phyloP scores from a whole-genome alignment of 2,888 invertebrate genomes.

The Stegophylla sp. region DNA sequence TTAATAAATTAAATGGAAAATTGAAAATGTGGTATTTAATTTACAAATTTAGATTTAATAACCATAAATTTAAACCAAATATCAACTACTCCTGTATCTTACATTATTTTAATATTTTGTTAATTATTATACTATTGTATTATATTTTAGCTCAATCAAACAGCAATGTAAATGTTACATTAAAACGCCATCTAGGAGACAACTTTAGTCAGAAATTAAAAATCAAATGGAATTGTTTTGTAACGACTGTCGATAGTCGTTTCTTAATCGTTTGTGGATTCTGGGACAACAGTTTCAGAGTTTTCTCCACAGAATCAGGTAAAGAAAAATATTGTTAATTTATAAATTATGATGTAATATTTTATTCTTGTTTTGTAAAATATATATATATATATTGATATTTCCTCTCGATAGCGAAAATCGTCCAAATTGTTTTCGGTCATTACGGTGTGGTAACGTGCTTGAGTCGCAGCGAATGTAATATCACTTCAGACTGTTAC shows the following conservation, averaged over 20 bases:
- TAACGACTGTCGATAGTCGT: slow-evolving; percentile 96
- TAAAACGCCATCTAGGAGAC: slow-evolving; percentile 91
- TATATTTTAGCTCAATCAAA: slow-evolving; percentile 73
- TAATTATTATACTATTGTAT: not conserved
- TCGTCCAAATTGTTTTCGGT: slow-evolving; percentile 97
- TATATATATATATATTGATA: not conserved
- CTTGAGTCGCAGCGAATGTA: slow-evolving; percentile 95
- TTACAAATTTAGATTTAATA: no score
- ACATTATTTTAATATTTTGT: no score
- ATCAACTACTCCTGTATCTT: no score
- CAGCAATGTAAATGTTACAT: slow-evolving; percentile 73
- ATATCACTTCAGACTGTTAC: slow-evolving; percentile 98
- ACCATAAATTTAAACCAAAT: no score
- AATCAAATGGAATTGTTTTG: slow-evolving; percentile 93
- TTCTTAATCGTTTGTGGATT: slow-evolving; percentile 98
- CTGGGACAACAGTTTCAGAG: slow-evolving; percentile 99
- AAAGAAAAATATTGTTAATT: slow-evolving; percentile 59
- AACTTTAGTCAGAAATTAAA: slow-evolving; percentile 97
- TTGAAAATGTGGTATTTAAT: no score
- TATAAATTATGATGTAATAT: no score
- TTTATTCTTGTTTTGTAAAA: not conserved
- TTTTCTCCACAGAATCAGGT: slow-evolving; percentile 96
- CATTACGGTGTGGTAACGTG: slow-evolving; percentile 99
- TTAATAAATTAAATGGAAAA: no score
- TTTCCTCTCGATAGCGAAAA: slow-evolving; percentile 76